These are phyloP conservation scores for Meliscaeva auricollis DNA, from an alignment of 2,888 invertebrate genomes.

Conservation along the genomic window DNA sequence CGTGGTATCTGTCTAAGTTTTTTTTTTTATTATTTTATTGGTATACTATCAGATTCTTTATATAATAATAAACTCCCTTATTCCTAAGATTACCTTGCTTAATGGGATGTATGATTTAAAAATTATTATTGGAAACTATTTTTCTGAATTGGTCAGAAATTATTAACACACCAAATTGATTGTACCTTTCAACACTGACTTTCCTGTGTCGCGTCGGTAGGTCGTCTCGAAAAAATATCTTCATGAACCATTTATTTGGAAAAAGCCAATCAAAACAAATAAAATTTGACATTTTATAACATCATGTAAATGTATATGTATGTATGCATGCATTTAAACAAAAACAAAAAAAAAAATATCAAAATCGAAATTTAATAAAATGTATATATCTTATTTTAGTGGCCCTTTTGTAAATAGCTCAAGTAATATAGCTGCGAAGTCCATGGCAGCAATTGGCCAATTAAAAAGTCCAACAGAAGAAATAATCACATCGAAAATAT, in stretches of 20 bases:
- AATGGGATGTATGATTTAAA: no score
- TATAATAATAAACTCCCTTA: no score
- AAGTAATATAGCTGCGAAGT: conserved; percentile 54
- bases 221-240: neutral
- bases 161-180: neutral
- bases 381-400: conserved; percentile 67
- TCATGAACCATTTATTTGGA: conserved; percentile 9
- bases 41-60: no score
- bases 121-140: no score
- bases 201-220: neutral
- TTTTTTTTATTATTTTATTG: no score
- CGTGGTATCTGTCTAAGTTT: no score
- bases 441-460: conserved; percentile 44
- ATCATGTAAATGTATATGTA: no score
- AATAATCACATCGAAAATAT: conserved; percentile 53
- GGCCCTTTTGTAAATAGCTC: conserved; percentile 69
- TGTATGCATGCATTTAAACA: neutral
- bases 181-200: neutral
- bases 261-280: neutral
- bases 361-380: conserved; percentile 52
- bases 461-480: conserved; percentile 37
- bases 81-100: no score
- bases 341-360: neutral
- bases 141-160: no score
- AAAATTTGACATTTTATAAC: neutral